These are phyloP conservation scores for Cosmopolites sordidus DNA, from an alignment of 2,888 invertebrate genomes.

Conservation along the genomic window DNA sequence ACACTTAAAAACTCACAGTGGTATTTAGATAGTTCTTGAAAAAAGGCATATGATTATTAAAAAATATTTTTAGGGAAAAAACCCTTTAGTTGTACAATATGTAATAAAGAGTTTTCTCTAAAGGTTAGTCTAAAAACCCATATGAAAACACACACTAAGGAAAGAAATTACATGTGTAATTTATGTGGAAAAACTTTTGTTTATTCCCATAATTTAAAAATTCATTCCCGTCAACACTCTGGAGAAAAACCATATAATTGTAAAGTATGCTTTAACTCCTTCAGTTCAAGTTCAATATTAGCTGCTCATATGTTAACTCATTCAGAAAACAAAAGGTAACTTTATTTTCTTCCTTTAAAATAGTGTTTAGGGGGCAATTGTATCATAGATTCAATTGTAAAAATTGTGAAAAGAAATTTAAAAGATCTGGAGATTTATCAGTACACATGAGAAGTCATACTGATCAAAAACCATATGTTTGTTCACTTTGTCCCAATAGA, in stretches of 20 bases:
- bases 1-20: conserved; percentile 39
- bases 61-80: conserved; percentile 30
- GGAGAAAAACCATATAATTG: conserved; percentile 41
- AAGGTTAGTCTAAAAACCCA: conserved; percentile 38
- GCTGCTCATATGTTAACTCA: conserved; percentile 29
- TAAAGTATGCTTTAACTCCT: conserved; percentile 34
- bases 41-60: no score
- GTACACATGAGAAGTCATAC: conserved; percentile 41
- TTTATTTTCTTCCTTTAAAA: not conserved
- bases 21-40: conserved; percentile 12
- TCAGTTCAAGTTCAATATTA: conserved; percentile 29
- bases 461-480: conserved; percentile 39
- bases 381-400: conserved; percentile 36
- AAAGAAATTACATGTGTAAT: conserved; percentile 40
- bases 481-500: conserved; percentile 37
- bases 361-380: not conserved
- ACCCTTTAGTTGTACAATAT: conserved; percentile 37
- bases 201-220: conserved; percentile 39
- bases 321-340: conserved; percentile 33
- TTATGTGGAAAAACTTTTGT: conserved; percentile 41
- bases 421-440: conserved; percentile 40
- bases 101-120: conserved; percentile 38
- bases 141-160: conserved; percentile 38
- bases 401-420: conserved; percentile 39
- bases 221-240: conserved; percentile 39